These are phyloP conservation scores for Tetragonisca angustula DNA, from an alignment of 2,888 invertebrate genomes.

Conservation along the genomic window DNA sequence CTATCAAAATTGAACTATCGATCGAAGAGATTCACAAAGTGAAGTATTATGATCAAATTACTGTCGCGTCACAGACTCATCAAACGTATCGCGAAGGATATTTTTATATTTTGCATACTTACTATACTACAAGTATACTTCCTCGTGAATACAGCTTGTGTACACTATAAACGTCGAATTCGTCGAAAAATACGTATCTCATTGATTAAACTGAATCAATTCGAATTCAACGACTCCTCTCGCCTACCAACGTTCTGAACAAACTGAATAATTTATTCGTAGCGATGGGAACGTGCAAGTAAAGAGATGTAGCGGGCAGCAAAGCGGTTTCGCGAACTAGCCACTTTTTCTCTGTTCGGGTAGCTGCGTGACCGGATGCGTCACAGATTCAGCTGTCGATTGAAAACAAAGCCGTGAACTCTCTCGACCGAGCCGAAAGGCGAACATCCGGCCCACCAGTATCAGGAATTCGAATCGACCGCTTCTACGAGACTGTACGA, in stretches of 20 bases:
- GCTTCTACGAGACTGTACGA: constrained; percentile 46
- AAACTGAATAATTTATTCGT: neutral
- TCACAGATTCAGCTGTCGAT: constrained; percentile 50
- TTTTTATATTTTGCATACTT: neutral
- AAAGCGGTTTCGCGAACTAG: constrained; percentile 7
- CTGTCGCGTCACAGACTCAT: neutral
- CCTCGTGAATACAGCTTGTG: neutral
- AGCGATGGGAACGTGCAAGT: neutral
- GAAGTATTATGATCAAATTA: neutral
- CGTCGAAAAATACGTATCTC: neutral
- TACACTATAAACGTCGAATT: neutral
- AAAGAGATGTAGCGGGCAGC: constrained; percentile 22
- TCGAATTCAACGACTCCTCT: neutral
- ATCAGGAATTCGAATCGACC: constrained; percentile 39
- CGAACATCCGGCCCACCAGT: constrained; percentile 46
- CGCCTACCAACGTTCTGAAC: neutral
- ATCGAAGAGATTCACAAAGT: neutral
- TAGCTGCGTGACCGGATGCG: constrained; percentile 76
- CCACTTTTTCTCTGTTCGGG: constrained; percentile 49
- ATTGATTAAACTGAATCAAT: neutral
- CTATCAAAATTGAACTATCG: too few species aligned
- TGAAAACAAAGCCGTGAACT: constrained; percentile 56
- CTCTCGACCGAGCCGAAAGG: constrained; percentile 45
- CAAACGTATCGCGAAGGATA: too few species aligned
- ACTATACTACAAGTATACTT: neutral